These are phyloP conservation scores for Physeter macrocephalus DNA, from an alignment of 2,113 vertebrate species.

Conservation along the genomic window DNA sequence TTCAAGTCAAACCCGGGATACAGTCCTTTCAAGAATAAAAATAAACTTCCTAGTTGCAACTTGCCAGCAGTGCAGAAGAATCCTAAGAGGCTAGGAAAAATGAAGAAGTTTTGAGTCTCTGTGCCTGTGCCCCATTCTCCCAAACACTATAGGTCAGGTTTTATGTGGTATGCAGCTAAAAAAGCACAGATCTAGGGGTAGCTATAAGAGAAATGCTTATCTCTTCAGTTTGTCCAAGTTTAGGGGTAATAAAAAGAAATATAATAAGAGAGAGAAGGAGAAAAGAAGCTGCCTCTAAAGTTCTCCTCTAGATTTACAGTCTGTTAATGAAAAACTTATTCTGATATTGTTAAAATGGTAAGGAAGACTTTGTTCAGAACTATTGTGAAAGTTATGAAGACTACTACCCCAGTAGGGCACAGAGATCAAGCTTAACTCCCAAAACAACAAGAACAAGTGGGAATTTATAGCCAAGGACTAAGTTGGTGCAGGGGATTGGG, in stretches of 20 bases:
- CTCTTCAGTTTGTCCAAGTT: not conserved
- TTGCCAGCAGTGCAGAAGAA: conserved; percentile 2
- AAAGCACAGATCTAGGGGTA: not conserved
- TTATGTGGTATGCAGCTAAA: not conserved
- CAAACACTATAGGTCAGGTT: not conserved
- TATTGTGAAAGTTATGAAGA: not conserved
- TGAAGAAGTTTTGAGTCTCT: not conserved
- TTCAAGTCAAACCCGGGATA: not conserved
- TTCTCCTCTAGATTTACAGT: not conserved
- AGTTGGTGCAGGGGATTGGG: no score
- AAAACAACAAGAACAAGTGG: not conserved
- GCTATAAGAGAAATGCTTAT: not conserved
- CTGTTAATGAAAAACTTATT: not conserved
- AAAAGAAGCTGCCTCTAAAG: not conserved
- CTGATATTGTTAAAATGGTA: not conserved
- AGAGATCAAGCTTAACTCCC: not conserved
- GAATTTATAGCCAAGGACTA: not conserved
- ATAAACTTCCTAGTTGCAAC: not conserved
- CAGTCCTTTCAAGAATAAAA: conserved; percentile 43
- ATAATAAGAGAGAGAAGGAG: not conserved
- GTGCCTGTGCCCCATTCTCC: not conserved
- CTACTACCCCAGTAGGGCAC: not conserved
- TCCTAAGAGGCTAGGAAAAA: not conserved
- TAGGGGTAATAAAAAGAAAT: not conserved
- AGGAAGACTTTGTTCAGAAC: not conserved